Percentiles rank a stretch among this genome's conserved stretches.
Conservation (phyloP, 2,888 invertebrate species). For the Hypomecis punctinalis region DNA sequence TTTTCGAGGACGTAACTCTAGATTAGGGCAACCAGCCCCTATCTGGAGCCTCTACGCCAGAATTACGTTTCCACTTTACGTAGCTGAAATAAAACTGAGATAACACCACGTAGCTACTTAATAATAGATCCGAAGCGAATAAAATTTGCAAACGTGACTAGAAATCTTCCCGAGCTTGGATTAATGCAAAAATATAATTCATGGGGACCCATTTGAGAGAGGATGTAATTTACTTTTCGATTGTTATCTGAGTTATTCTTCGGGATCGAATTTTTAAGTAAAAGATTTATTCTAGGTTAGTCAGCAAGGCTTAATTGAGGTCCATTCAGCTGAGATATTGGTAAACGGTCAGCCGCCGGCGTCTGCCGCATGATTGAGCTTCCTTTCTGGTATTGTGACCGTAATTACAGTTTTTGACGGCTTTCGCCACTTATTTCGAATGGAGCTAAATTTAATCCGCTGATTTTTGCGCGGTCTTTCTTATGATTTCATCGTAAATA, state of each 20-base stretch:
- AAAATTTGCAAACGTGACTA: constrained; percentile 60
- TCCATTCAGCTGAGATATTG: constrained; percentile 74
- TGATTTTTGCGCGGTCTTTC: constrained; percentile 20
- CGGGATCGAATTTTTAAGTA: constrained; percentile 59
- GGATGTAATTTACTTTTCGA: constrained; percentile 68
- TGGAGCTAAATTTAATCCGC: constrained; percentile 26
- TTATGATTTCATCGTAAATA: neutral
- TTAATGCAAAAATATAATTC: constrained; percentile 62
- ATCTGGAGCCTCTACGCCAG: constrained; percentile 24
- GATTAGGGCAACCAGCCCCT: constrained; percentile 24
- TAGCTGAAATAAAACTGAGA: constrained; percentile 36
- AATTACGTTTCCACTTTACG: constrained; percentile 36
- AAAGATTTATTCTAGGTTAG: constrained; percentile 64
- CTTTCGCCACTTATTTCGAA: constrained; percentile 40
- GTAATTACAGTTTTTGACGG: constrained; percentile 53
- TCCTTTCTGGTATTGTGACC: constrained; percentile 56
- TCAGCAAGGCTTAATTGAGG: constrained; percentile 69
- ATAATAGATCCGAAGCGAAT: constrained; percentile 43
- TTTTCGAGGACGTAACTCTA: constrained; percentile 23
- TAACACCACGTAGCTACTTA: constrained; percentile 42
- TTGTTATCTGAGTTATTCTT: constrained; percentile 64
- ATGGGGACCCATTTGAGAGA: constrained; percentile 54
- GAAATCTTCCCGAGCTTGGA: constrained; percentile 53
- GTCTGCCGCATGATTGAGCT: constrained; percentile 58
- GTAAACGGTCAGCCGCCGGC: constrained; percentile 62